Base-by-base conservation (phyloP, 2,113 vertebrate genomes). In the Rhombomys opimus region DNA sequence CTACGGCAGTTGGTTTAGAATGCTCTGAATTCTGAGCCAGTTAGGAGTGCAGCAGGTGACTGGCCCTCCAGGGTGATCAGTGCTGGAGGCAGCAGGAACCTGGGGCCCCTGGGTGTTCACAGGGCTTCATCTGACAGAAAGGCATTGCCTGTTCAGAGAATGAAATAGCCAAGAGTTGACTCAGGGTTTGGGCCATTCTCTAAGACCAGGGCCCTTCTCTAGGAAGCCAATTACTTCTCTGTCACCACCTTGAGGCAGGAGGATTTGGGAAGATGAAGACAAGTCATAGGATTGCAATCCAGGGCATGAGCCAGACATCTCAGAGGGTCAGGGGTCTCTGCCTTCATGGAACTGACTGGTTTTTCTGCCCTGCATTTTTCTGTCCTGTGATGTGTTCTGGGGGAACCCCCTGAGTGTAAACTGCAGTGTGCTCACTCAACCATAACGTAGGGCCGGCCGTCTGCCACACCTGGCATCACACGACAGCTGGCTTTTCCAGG, bases 1-100 rank as follows among this genome's bases (percentile, higher is more conserved):
- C 59, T 25, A 46, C 75, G 41, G 78, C 93, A 22, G 80, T 93
- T 73, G 93, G 89, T 38, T 72, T 82, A 38, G 91, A 95, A 87
- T 46, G 84, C 61, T 15, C 59, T 52, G 85, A 76, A 78, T 90
- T 95, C 93, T 59, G 41, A 76, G 72, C 0, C 73, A 15, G 77
- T 86, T 81, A 22, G 65, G 25, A 78, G 57, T 76, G 14, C 14
- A 81, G 30, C 35, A 81, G 68, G 30, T 23, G 14, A 27, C 20
- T 76, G 65, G 35, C 84, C 93, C 41, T 23, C 65, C 63, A 38
- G 25, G 82, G 61, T 38, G 82, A 12, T 50, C n/a, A 35, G 52
- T 41, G 8, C 80, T 87, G n/a, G 2, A 41, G 25, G 41, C 41
- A 38, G 73, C 17, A 50, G 72, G n/a, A 35, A 70, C 50, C 17